Percentiles rank a stretch among this genome's conserved stretches.
phyloP scores from a whole-genome alignment of 2,797 vertebrate species.

The Fratercula arctica region DNA sequence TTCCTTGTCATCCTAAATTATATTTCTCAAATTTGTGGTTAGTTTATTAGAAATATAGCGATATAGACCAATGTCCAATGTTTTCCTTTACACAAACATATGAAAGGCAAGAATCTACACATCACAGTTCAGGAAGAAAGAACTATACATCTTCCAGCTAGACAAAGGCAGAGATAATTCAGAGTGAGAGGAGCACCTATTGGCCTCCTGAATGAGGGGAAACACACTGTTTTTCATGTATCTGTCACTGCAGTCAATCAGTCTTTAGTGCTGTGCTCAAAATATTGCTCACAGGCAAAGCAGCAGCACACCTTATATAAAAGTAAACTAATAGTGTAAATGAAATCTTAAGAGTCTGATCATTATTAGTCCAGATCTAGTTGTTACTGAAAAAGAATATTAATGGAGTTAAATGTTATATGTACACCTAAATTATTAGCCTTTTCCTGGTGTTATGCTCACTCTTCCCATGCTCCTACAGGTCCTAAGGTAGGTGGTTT shows the following conservation, averaged over 20 bases:
- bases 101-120: not conserved
- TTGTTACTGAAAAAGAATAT: not conserved
- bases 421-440: not conserved
- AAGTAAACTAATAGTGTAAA: not conserved
- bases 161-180: not conserved
- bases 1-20: not conserved
- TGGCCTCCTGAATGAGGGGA: not conserved
- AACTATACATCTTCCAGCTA: not conserved
- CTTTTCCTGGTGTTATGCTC: not conserved
- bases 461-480: not conserved
- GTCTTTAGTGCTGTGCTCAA: not conserved
- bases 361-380: not conserved
- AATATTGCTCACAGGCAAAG: not conserved
- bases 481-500: not conserved
- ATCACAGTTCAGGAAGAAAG: not conserved
- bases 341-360: not conserved
- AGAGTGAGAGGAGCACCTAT: not conserved
- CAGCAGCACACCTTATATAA: not conserved
- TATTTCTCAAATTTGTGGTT: not conserved
- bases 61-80: not conserved
- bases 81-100: not conserved
- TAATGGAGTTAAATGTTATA: not conserved
- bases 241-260: not conserved
- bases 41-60: not conserved
- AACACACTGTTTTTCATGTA: not conserved